Evolutionary conservation across 2,113 vertebrate genomes (phyloP).

Genomic region (Vidua macroura): DNA sequence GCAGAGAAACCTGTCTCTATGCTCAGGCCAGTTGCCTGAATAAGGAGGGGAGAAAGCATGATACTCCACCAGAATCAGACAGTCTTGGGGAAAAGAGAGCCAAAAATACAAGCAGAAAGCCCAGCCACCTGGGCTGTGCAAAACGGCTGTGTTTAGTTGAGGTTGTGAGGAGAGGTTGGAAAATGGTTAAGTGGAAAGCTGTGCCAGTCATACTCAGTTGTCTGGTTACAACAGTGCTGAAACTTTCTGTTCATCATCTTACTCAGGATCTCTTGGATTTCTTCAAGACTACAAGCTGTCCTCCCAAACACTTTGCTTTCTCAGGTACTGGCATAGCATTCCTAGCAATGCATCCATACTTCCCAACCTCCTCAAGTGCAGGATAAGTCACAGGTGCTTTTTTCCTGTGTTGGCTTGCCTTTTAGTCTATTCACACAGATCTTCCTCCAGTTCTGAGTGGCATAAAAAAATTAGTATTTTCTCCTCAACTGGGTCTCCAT

Average conservation of each 20-base stretch:
- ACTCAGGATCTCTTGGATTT: neutral
- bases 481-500: neutral
- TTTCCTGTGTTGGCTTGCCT: neutral
- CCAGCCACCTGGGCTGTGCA: neutral
- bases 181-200: neutral
- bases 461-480: neutral
- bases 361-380: neutral
- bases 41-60: rapidly evolving
- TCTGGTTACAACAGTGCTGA: neutral
- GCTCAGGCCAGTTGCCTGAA: neutral
- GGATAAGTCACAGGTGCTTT: neutral
- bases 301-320: neutral
- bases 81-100: neutral
- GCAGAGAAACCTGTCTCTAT: neutral
- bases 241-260: neutral
- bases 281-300: neutral
- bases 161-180: neutral
- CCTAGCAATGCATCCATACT: neutral
- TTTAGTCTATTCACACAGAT: neutral
- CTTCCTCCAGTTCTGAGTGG: neutral
- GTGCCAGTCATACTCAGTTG: neutral
- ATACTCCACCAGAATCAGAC: neutral
- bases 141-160: neutral
- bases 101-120: neutral
- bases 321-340: neutral